Evolutionary conservation across 2,113 vertebrate species (phyloP).

Genomic region (Phaethon lepturus): DNA sequence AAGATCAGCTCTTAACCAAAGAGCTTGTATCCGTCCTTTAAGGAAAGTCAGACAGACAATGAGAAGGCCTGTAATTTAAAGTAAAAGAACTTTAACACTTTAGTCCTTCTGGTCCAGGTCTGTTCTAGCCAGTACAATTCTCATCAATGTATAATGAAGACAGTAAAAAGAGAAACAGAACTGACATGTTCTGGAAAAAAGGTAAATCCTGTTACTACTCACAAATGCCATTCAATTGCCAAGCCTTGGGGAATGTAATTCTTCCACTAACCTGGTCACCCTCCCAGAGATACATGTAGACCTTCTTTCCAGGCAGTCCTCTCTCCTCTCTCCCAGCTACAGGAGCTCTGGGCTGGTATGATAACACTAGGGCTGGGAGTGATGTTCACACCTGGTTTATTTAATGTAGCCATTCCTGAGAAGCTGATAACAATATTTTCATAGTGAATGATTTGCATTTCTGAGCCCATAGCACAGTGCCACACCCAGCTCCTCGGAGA

Average conservation of each 20-base stretch:
- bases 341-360: neutral
- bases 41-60: neutral
- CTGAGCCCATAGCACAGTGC: neutral
- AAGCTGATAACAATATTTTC: neutral
- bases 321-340: neutral
- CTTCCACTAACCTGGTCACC: neutral
- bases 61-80: neutral
- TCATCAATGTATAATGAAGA: neutral
- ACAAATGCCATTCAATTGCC: neutral
- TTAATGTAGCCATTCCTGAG: neutral
- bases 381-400: neutral
- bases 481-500: neutral
- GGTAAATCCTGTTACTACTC: neutral
- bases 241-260: neutral
- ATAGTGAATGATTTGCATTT: neutral
- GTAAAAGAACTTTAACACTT: neutral
- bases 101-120: neutral
- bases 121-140: neutral
- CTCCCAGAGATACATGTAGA: rapidly evolving
- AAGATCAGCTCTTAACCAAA: neutral
- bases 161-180: neutral
- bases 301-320: neutral
- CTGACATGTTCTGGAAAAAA: neutral
- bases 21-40: neutral
- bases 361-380: neutral